Evolutionary conservation across 2,888 invertebrate species (phyloP), one percentile per base, ranked within the genome.

Genomic region (Argyresthia goedartella): DNA sequence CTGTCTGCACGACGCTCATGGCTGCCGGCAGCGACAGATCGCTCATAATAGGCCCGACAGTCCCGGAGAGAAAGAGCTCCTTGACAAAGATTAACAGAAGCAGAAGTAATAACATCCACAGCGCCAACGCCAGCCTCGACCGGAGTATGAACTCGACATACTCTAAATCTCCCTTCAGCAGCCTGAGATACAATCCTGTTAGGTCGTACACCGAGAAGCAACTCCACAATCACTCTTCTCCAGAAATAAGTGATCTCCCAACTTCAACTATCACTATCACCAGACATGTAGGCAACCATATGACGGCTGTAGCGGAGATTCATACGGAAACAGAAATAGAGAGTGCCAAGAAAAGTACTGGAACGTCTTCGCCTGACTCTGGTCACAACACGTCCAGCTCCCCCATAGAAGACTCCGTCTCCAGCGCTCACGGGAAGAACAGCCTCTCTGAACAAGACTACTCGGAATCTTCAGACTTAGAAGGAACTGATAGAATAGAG

Each of bases 401-500:
- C 0, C 93, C 93, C 0, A 92, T 93, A 39, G 92, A 92, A 72
- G 89, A 89, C 64, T 93, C 93, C 0, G 89, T 91, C 4, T 92
- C 91, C 34, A 92, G 92, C 73, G 93, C 91, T 36, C 90, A 90
- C 55, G 92, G 91, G 0, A 89, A 90, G 50, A 84, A 91, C 56
- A 92, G 91, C 58, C 87, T 90, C 52, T 92, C 92, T 0, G 95
- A 95, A 71, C 91, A 93, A 71, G 95, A 95, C 68, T 93, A 92
- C 71, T 95, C 95, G 1, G 95, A 95, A 77, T 93, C 94, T 44
- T 95, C 95, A 0, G 95, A 95, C 71, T 86, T 95, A 60, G 95
- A 95, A 81, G 95, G 94, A n/a, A 91, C 94, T 33, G 95, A 95
- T 68, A 88, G 95, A 65, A 93, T 94, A 63, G 95, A 96, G 76